These are phyloP conservation scores for Amphipyra berbera DNA, from an alignment of 2,888 invertebrate genomes.

Conservation along the genomic window DNA sequence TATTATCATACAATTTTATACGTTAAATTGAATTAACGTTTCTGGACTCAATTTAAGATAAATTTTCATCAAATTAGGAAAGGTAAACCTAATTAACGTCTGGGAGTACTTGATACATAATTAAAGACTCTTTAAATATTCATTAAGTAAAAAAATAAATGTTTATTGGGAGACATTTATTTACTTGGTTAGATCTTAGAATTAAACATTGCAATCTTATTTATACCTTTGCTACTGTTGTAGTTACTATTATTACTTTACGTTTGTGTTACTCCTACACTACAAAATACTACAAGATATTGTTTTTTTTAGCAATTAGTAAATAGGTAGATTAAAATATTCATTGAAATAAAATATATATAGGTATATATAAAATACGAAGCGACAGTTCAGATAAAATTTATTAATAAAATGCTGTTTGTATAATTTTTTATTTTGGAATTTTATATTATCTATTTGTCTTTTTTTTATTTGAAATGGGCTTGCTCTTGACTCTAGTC, in stretches of 20 bases:
- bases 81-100: conserved; percentile 27
- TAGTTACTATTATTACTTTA: not conserved
- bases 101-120: conserved; percentile 29
- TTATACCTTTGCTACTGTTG: not conserved
- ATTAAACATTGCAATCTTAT: not conserved
- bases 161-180: conserved; percentile 2
- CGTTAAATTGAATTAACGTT: conserved; percentile 15
- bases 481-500: no score
- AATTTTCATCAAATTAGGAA: conserved; percentile 31
- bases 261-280: no score
- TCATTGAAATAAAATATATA: no score
- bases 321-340: no score
- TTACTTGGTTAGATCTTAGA: not conserved
- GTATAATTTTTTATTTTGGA: no score
- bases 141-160: not conserved
- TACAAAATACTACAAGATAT: no score
- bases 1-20: conserved; percentile 10
- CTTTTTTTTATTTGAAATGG: no score
- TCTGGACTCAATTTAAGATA: conserved; percentile 24
- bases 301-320: no score
- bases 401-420: no score
- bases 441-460: no score
- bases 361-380: no score
- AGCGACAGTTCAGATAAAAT: no score
- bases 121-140: conserved; percentile 25